Evolutionary conservation across 2,888 invertebrate genomes (phyloP).

Genomic region (Taenaris catops): DNA sequence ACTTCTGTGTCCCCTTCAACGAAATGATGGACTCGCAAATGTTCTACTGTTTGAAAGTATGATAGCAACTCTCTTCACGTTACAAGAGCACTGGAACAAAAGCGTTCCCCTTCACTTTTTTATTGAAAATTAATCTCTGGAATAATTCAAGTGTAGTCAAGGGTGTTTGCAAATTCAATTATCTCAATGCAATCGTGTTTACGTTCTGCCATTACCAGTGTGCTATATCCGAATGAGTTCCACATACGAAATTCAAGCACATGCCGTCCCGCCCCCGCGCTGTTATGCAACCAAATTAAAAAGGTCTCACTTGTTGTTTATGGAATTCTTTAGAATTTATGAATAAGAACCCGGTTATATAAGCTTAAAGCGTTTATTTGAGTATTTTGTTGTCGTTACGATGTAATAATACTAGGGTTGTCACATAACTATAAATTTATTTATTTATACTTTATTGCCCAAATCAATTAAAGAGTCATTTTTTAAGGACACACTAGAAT

Average conservation of each 20-base stretch:
- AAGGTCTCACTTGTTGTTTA: slow-evolving; percentile 25
- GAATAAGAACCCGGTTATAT: slow-evolving; percentile 20
- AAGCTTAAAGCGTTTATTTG: slow-evolving; percentile 6
- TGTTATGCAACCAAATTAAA: slow-evolving; percentile 25
- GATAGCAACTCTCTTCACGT: too few species aligned
- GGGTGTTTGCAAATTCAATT: slow-evolving; percentile 9
- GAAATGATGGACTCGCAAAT: too few species aligned
- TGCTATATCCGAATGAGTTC: slow-evolving; percentile 41
- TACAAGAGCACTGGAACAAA: slow-evolving; percentile 1
- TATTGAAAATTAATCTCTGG: slow-evolving; percentile 6
- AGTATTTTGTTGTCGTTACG: background rate
- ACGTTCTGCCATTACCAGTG: too few species aligned
- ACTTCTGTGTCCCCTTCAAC: too few species aligned
- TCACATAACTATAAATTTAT: too few species aligned
- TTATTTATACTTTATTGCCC: too few species aligned
- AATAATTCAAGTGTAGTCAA: slow-evolving; percentile 4
- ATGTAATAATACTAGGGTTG: background rate
- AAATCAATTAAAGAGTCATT: too few species aligned
- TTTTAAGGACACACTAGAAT: too few species aligned
- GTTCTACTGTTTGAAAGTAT: too few species aligned
- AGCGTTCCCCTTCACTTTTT: slow-evolving; percentile 1
- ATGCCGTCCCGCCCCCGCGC: slow-evolving; percentile 36
- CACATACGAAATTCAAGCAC: slow-evolving; percentile 37
- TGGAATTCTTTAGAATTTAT: slow-evolving; percentile 9
- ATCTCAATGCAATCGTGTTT: slow-evolving; percentile 5